phyloP scores from a whole-genome alignment of 1,140 invertebrate species.

The Tetramorium parvispinum region DNA sequence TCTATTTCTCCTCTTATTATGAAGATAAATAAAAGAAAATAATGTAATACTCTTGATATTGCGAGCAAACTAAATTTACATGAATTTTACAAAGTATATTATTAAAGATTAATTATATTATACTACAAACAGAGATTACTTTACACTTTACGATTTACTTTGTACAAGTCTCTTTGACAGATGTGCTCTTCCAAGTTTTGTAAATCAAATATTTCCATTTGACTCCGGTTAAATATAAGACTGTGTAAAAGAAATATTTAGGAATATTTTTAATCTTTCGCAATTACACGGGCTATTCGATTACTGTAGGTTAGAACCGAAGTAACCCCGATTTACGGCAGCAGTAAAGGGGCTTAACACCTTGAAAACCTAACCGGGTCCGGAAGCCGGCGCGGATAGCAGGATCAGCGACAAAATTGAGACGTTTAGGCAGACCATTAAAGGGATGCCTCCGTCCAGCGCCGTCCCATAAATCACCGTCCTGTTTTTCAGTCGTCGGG shows the following conservation, averaged over 20 bases:
- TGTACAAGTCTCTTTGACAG: background rate
- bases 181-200: background rate
- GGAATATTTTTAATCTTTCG: background rate
- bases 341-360: slow-evolving; percentile 28
- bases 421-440: slow-evolving; percentile 68
- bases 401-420: slow-evolving; percentile 64
- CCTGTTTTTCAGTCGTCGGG: slow-evolving; percentile 62
- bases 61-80: background rate
- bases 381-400: slow-evolving; percentile 21
- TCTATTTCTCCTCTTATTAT: slow-evolving; percentile 3
- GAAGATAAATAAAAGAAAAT: background rate
- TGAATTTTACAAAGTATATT: background rate
- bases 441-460: slow-evolving; percentile 52
- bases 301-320: background rate
- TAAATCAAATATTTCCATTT: background rate
- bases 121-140: background rate
- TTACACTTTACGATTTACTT: background rate
- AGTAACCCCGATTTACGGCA: slow-evolving; percentile 30
- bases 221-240: background rate
- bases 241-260: background rate
- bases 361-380: background rate
- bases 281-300: slow-evolving; percentile 17
- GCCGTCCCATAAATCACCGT: slow-evolving; percentile 68
- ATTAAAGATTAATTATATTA: background rate
- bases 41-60: background rate